Conservation (phyloP, 2,888 invertebrate species). For the Lasioglossum calceatum region DNA sequence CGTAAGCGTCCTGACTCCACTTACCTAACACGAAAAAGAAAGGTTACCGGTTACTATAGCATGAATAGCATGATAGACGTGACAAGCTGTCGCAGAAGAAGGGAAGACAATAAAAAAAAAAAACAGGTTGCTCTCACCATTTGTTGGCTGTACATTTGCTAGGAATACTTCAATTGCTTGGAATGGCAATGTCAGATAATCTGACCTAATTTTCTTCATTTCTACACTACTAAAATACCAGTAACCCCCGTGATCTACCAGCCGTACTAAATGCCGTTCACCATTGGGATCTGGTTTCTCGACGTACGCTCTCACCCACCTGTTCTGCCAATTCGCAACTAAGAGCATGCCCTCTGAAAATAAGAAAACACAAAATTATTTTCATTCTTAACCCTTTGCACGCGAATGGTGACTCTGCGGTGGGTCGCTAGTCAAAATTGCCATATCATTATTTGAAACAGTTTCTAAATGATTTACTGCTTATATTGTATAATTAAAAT, state of each 20-base stretch:
- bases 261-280: slow-evolving; percentile 92
- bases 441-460: no score
- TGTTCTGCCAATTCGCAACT: slow-evolving; percentile 92
- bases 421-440: no score
- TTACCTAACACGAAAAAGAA: slow-evolving; percentile 83
- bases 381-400: no score
- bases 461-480: no score
- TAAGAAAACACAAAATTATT: slow-evolving; percentile 37
- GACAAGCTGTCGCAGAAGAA: not conserved
- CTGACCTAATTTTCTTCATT: slow-evolving; percentile 96
- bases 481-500: no score
- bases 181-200: slow-evolving; percentile 97
- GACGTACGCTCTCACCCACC: slow-evolving; percentile 88
- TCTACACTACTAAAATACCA: slow-evolving; percentile 90
- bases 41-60: slow-evolving; percentile 29
- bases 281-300: slow-evolving; percentile 87
- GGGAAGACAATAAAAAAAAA: not conserved
- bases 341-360: slow-evolving; percentile 93
- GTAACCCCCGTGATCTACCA: slow-evolving; percentile 98
- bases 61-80: not conserved
- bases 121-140: slow-evolving; percentile 86
- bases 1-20: slow-evolving; percentile 92
- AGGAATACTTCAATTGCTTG: slow-evolving; percentile 98
- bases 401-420: no score
- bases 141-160: slow-evolving; percentile 93